Evolutionary conservation across 2,113 vertebrate species (phyloP).

Genomic region (Zosterops lateralis): DNA sequence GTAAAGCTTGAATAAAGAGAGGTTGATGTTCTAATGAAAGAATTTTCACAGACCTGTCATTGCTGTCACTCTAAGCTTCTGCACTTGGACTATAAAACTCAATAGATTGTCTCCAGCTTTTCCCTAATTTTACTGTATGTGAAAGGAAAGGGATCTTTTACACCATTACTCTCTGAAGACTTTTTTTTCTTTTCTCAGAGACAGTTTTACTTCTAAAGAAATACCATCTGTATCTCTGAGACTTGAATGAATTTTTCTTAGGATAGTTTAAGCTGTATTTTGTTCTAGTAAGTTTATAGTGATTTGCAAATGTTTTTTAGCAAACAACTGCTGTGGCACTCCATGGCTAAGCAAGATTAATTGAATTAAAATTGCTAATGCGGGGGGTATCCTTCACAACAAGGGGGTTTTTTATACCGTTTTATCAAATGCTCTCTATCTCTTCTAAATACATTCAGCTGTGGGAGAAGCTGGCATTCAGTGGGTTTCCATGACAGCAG

Average conservation of each 20-base stretch:
- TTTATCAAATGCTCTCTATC: neutral
- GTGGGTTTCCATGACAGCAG: conserved; percentile 52
- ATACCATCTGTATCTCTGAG: neutral
- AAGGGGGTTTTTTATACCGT: neutral
- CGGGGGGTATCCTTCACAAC: neutral
- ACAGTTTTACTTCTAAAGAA: neutral
- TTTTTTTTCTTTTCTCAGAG: neutral
- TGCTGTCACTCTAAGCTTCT: neutral
- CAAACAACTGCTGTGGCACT: neutral
- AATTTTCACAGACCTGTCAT: neutral
- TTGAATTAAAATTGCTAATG: neutral
- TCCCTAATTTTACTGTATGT: neutral
- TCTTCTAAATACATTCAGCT: conserved; percentile 5
- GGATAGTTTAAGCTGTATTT: neutral
- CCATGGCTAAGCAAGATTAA: neutral
- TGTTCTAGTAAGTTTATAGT: neutral
- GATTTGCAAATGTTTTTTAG: neutral
- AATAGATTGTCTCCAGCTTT: neutral
- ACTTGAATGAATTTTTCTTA: neutral
- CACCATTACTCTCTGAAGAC: neutral
- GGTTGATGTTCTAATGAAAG: neutral
- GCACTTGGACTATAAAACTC: neutral
- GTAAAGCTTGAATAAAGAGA: neutral
- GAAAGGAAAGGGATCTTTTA: neutral
- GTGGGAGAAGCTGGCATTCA: conserved; percentile 10